phyloP scores from a whole-genome alignment of 2,888 invertebrate genomes.

The Eupeodes latifasciatus region DNA sequence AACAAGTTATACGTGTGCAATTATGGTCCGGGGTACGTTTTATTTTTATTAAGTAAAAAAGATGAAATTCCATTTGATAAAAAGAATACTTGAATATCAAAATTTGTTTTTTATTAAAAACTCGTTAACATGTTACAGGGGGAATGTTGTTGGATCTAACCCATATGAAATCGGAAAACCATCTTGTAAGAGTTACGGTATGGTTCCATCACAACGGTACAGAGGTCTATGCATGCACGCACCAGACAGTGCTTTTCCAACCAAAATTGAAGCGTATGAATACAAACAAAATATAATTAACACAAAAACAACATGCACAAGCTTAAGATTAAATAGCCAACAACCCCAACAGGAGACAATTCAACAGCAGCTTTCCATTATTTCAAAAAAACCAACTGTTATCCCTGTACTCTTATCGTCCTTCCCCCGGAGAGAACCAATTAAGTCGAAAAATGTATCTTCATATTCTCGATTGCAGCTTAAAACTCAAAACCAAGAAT shows the following conservation, averaged over 20 bases:
- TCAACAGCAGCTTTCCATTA: constrained; percentile 78
- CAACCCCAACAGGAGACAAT: constrained; percentile 64
- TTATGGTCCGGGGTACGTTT: constrained; percentile 90
- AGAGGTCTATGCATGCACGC: constrained; percentile 88
- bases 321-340: constrained; percentile 67
- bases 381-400: constrained; percentile 81
- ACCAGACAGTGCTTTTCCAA: constrained; percentile 85
- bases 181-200: constrained; percentile 89
- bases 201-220: constrained; percentile 89
- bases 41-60: background rate
- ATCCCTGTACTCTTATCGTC: constrained; percentile 56
- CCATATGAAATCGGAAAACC: constrained; percentile 92
- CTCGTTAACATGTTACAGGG: constrained; percentile 84
- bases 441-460: constrained; percentile 49
- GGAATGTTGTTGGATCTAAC: constrained; percentile 90
- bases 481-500: constrained; percentile 13
- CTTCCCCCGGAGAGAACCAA: constrained; percentile 45
- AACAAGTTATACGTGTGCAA: constrained; percentile 94
- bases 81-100: background rate
- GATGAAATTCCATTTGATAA: background rate
- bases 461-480: constrained; percentile 24
- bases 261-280: constrained; percentile 83
- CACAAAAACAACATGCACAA: constrained; percentile 78
- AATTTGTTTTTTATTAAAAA: constrained; percentile 4
- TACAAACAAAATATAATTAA: constrained; percentile 79